phyloP scores from a whole-genome alignment of 2,113 vertebrate genomes.

The Campylomormyrus numenius region DNA sequence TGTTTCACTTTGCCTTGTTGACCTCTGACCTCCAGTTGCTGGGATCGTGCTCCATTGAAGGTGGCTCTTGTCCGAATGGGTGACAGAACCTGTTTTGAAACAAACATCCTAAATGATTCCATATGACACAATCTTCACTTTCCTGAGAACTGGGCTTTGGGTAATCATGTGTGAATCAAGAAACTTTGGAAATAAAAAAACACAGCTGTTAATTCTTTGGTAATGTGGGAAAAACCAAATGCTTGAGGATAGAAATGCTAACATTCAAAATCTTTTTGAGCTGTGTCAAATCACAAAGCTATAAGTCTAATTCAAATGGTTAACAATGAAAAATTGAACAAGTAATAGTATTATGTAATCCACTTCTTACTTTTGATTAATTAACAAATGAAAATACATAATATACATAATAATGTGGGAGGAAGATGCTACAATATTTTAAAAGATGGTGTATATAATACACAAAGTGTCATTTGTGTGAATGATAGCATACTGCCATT shows the following conservation, averaged over 20 bases:
- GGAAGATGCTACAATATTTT: neutral
- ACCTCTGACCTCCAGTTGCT: constrained; percentile 45
- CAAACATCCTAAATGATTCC: constrained; percentile 48
- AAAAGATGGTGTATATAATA: neutral
- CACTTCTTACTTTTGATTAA: neutral
- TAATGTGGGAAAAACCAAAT: neutral
- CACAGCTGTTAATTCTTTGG: neutral
- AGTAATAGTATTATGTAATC: neutral
- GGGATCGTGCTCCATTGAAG: constrained; percentile 42
- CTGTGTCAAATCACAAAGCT: neutral
- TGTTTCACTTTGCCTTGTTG: constrained; percentile 27
- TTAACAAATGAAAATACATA: neutral
- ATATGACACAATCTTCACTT: constrained; percentile 40
- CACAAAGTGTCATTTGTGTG: neutral
- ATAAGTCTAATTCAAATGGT: neutral
- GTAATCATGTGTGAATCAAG: constrained; percentile 9
- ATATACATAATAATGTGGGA: neutral
- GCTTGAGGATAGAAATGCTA: neutral
- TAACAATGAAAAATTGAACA: neutral
- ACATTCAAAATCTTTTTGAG: neutral
- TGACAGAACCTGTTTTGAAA: constrained; percentile 40
- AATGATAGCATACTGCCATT: neutral
- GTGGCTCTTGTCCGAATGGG: constrained; percentile 35
- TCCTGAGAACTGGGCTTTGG: constrained; percentile 16
- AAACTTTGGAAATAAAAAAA: neutral